Evolutionary conservation across 2,888 invertebrate genomes (phyloP).

Genomic region (Hydropsyche betteni): DNA sequence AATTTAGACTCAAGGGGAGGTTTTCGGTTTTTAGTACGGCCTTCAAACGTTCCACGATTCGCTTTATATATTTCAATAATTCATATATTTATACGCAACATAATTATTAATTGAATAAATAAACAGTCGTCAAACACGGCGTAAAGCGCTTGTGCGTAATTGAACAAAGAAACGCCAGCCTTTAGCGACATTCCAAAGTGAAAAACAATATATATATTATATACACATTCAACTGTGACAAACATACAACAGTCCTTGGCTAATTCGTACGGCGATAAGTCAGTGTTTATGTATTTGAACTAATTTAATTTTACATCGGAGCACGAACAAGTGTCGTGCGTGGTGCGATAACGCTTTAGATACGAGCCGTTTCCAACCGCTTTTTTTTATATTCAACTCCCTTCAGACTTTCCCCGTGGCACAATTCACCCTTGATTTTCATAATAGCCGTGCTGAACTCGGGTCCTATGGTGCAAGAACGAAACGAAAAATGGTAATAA

Average conservation of each 20-base stretch:
- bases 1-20: no score
- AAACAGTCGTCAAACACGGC: neutral
- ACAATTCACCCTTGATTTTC: slow-evolving; percentile 25
- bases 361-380: slow-evolving; percentile 22
- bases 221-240: neutral
- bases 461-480: neutral
- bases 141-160: neutral
- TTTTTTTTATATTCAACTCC: slow-evolving; percentile 7
- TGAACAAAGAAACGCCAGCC: neutral
- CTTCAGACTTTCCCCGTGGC: neutral
- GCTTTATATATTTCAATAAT: no score
- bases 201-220: slow-evolving; percentile 2
- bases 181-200: neutral
- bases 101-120: neutral
- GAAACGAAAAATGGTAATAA: neutral
- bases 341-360: slow-evolving; percentile 40
- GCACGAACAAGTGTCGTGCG: slow-evolving; percentile 43
- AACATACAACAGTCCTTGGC: slow-evolving; percentile 27
- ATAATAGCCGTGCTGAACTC: slow-evolving; percentile 25
- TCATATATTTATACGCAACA: neutral
- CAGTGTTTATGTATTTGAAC: slow-evolving; percentile 42
- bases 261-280: slow-evolving; percentile 36
- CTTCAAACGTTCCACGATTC: no score
- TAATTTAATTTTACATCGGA: slow-evolving; percentile 42
- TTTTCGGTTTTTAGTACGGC: no score